A percentile compares a stretch with the other conserved stretches of the same genome.
Evolutionary conservation across 2,797 vertebrate genomes (phyloP).

Genomic region (Podarcis siculus): DNA sequence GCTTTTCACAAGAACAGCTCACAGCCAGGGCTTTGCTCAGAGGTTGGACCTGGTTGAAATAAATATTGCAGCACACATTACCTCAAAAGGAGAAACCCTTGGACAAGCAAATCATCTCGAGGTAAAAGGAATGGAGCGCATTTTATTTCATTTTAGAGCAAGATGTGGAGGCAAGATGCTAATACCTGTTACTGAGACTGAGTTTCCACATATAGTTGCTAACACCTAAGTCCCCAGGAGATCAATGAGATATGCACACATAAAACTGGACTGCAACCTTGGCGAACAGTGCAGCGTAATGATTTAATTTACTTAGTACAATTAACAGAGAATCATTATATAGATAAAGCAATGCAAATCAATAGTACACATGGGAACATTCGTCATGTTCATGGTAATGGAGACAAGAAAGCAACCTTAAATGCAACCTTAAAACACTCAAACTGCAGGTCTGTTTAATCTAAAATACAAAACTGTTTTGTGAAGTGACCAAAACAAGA

Average conservation of each 20-base stretch:
- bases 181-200: not conserved
- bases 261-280: conserved; percentile 14
- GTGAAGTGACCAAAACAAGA: not conserved
- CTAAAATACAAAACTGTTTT: not conserved
- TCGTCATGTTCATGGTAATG: not conserved
- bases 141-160: conserved; percentile 3
- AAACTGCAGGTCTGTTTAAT: not conserved
- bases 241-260: conserved; percentile 9
- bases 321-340: conserved; percentile 28
- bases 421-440: not conserved
- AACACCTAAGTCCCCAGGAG: not conserved
- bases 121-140: not conserved
- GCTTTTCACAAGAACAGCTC: conserved; percentile 63
- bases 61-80: conserved; percentile 43
- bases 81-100: not conserved
- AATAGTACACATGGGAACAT: conserved; percentile 3
- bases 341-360: conserved; percentile 21
- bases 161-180: not conserved
- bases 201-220: not conserved
- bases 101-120: not conserved
- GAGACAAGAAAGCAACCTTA: conserved; percentile 15
- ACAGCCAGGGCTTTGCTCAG: conserved; percentile 22
- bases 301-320: conserved; percentile 2
- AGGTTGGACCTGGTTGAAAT: conserved; percentile 45
- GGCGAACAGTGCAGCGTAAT: conserved; percentile 12